Evolutionary conservation across 2,797 vertebrate genomes (phyloP), one percentile per base, ranked within the genome.

Genomic region (Nothura maculosa): DNA sequence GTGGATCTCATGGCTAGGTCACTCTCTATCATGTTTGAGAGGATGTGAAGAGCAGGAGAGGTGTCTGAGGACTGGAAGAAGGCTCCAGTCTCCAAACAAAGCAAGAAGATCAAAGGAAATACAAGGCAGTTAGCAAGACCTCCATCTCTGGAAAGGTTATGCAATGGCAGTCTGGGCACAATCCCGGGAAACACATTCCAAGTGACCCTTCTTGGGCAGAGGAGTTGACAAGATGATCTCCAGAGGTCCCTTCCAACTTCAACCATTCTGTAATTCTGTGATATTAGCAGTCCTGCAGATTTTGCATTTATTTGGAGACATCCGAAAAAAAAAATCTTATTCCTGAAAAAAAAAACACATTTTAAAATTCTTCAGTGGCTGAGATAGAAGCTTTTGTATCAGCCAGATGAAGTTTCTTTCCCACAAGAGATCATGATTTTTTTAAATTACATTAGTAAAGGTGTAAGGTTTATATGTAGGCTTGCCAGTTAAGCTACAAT

Each of bases 401-500:
- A 75, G 40, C 15, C 19, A 84, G 78, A 81, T 52, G 88, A 91
- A 90, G 14, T 43, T 64, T 91, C 61, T 66, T 63, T 81, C 55
- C 64, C 66, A 66, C 55, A 94, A 61, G 36, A 90, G 9, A 69
- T 81, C 54, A n/a, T 6, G 20, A 25, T 60, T 57, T 60, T 85
- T 92, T 28, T 28, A 76, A 96, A 95, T 78, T 58, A 75, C 48
- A 78, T 93, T 86, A 66, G 17, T 82, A 87, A 92, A 92, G 47
- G 34, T 60, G 16, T 58, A 93, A 85, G 19, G 7, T 87, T 92
- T 76, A 67, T 57, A 58, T 48, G 38, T 62, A 62, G 12, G 21
- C 11, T 78, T 93, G 89, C 66, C 43, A 82, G 28, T 12, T 72
- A 50, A 94, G 27, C 50, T 61, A 67, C 92, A 96, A 73, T 64